Evolutionary conservation across 2,888 invertebrate genomes (phyloP).

Genomic region (Leptinotarsa haldemani): DNA sequence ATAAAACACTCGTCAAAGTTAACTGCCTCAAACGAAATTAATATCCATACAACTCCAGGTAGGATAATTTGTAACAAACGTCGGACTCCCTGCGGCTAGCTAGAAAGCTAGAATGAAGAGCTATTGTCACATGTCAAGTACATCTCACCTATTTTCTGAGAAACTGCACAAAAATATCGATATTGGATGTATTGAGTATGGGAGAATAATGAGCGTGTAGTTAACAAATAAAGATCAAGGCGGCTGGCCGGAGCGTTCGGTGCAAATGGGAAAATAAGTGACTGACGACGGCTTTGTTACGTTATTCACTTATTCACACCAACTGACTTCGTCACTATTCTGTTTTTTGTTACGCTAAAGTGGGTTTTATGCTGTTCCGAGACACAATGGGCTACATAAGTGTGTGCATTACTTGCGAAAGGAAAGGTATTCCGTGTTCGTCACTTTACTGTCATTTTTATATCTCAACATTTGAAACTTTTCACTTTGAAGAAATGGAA

Average conservation of each 20-base stretch:
- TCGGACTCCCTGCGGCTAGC: conserved; percentile 48
- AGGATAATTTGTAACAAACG: conserved; percentile 62
- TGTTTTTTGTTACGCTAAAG: conserved; percentile 48
- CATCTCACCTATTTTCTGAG: conserved; percentile 55
- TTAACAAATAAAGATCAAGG: conserved; percentile 55
- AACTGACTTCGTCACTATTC: conserved; percentile 53
- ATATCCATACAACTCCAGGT: conserved; percentile 55
- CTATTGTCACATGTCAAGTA: conserved; percentile 56
- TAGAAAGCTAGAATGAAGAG: conserved; percentile 49
- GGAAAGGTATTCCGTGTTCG: background rate
- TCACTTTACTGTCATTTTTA: too few species aligned
- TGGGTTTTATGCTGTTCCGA: conserved; percentile 54
- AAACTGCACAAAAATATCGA: conserved; percentile 51
- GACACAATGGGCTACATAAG: conserved; percentile 52
- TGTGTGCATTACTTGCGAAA: conserved; percentile 49
- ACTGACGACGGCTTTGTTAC: conserved; percentile 52
- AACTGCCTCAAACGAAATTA: conserved; percentile 44
- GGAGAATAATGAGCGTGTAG: conserved; percentile 57
- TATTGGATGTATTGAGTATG: conserved; percentile 41
- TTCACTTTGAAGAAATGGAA: too few species aligned
- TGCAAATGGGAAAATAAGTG: conserved; percentile 61
- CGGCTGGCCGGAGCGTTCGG: conserved; percentile 47
- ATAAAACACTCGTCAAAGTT: conserved; percentile 43
- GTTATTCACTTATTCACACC: conserved; percentile 46
- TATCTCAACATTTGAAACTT: background rate